phyloP scores from a whole-genome alignment of 2,888 invertebrate genomes.

The Isoperla grammatica region DNA sequence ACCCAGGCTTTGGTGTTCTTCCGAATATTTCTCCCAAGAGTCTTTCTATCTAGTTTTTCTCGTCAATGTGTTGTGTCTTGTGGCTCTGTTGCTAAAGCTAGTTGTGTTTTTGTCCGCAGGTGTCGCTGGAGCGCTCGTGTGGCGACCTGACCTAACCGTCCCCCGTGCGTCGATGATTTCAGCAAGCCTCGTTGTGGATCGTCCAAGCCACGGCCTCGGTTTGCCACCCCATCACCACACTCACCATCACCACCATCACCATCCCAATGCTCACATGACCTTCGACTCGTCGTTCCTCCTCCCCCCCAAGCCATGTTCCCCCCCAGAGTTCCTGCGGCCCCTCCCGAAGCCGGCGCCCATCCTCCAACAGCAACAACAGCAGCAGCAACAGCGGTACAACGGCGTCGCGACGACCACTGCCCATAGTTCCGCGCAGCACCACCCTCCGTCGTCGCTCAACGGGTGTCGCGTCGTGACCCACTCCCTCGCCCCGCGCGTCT shows the following conservation, averaged over 20 bases:
- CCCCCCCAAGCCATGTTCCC: conserved; percentile 55
- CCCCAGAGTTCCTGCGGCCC: conserved; percentile 60
- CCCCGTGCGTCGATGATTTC: conserved; percentile 21
- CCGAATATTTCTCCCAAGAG: too few species aligned
- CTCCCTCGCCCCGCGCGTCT: conserved; percentile 27
- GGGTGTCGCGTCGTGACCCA: conserved; percentile 31
- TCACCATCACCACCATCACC: conserved; percentile 9
- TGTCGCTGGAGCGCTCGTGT: too few species aligned
- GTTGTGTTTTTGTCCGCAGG: too few species aligned
- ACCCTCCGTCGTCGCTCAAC: conserved; percentile 37
- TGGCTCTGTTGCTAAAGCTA: too few species aligned
- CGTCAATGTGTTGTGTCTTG: too few species aligned
- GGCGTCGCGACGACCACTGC: conserved; percentile 14
- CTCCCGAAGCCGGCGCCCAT: conserved; percentile 55
- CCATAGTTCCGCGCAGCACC: neutral
- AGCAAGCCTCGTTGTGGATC: conserved; percentile 54
- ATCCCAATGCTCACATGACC: conserved; percentile 5
- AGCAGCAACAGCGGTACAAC: too few species aligned
- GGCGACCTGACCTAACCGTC: too few species aligned
- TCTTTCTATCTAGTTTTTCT: too few species aligned
- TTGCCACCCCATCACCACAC: conserved; percentile 43
- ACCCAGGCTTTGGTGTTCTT: too few species aligned
- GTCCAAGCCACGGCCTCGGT: conserved; percentile 48
- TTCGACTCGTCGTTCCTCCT: conserved; percentile 34
- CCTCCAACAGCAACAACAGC: too few species aligned